Evolutionary conservation across 2,888 invertebrate genomes (phyloP), one percentile per base, ranked within the genome.

Genomic region (Lottia gigantea): DNA sequence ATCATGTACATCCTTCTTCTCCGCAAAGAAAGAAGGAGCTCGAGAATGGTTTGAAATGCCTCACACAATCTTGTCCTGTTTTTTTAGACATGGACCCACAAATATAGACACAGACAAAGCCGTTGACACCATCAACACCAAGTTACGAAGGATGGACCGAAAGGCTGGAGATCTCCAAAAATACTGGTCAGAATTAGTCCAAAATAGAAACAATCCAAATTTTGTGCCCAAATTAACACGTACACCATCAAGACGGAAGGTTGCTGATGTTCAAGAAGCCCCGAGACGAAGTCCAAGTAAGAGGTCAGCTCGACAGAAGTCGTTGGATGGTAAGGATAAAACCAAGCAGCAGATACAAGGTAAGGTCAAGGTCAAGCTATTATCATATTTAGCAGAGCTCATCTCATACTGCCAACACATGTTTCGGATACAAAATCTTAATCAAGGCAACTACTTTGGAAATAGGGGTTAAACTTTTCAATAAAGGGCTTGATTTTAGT

Each of bases 141-240:
- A 82, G 68, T 75, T 86, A 63, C 72, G 81, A n/a, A 82, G 80
- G 74, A 75, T 87, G 73, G 82, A 85, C 65, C 75, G 80, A 55
- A 82, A 81, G 68, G 78, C 85, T 70, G 74, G 75, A 0, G 83
- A 86, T 68, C 72, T 86, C 46, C 78, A 83, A 45, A 74, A 76
- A 12, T 82, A 81, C 66, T 87, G 87, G 87, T 74, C 72, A 16
- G 83, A 83, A 71, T 80, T 84, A 75, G 78, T 81, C 62, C 78
- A 80, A 68, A 74, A 74, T 16, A 65, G 71, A 40, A 68, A 70
- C 14, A 74, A 77, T 67, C 74, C 74, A 1, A 55, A 55, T 55
- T 55, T 55, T 55, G 55, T 55, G 15, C 55, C 55, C 4, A 55
- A 55, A 55, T 55, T 55, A 55, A 55, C 19, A 55, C 55, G 55